Percentiles rank a stretch among this genome's conserved stretches.
phyloP scores from a whole-genome alignment of 2,113 vertebrate genomes.

The Limanda limanda region DNA sequence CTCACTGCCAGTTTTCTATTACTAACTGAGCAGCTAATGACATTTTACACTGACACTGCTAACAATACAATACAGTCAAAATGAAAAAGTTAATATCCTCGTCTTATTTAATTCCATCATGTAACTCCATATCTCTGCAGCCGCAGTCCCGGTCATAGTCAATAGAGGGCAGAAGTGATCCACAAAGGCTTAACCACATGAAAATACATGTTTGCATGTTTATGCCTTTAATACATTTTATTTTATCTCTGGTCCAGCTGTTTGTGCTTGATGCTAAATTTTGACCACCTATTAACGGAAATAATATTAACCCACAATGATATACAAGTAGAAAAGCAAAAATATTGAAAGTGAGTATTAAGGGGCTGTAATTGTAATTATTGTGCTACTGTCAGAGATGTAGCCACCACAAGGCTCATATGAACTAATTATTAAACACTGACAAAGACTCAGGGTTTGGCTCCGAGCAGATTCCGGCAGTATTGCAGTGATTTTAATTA shows the following conservation, averaged over 20 bases:
- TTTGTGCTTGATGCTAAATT: slow-evolving; percentile 5
- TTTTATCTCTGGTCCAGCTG: slow-evolving; percentile 22
- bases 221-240: slow-evolving; percentile 33
- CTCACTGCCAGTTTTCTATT: background rate
- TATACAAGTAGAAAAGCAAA: background rate
- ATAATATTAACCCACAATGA: background rate
- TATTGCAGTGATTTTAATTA: slow-evolving; percentile 10
- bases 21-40: slow-evolving; percentile 21
- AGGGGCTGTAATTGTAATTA: background rate
- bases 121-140: background rate
- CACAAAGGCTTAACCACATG: slow-evolving; percentile 43
- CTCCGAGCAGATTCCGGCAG: background rate
- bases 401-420: background rate
- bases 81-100: slow-evolving; percentile 7
- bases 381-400: background rate
- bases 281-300: slow-evolving; percentile 6
- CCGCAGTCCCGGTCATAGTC: slow-evolving; percentile 70
- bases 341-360: background rate
- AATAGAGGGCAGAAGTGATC: slow-evolving; percentile 92
- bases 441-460: background rate
- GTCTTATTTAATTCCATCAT: slow-evolving; percentile 1
- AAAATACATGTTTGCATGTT: slow-evolving; percentile 30
- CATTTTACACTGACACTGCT: slow-evolving; percentile 5
- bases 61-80: background rate
- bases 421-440: background rate